Base-by-base conservation (phyloP, 2,797 vertebrate species). In the Momotus momota region DNA sequence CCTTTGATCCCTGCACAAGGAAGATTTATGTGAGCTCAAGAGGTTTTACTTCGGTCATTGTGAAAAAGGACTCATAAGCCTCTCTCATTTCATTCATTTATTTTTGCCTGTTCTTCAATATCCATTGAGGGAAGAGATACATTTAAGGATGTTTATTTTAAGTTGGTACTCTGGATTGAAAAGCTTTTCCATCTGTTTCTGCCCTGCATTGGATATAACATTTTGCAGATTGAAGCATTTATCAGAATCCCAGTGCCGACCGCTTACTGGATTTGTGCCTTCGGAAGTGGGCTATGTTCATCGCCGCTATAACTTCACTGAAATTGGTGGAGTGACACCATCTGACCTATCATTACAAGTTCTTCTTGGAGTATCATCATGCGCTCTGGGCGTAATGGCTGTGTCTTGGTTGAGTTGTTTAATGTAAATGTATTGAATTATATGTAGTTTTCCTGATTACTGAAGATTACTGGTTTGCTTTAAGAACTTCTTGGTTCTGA, bases 161-260 rank as follows among this genome's bases (percentile, higher is more conserved):
- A 94, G 67, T 96, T 92, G 91, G 62, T 95, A 65, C 75, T 93
- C 86, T 93, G 89, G 94, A 92, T 74, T 91, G 77, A 92, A 96
- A 96, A 94, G 88, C 86, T 93, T 92, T 96, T 94, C 94, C 95
- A 93, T 96, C 94, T 96, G 88, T 89, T 93, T 94, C 93, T 96
- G 86, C 88, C 83, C 81, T 92, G 65, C 73, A 61, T 62, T 90
- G 85, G 71, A 82, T 95, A 61, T 79, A 97, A 94, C 79, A 79
- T 93, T 93, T 97, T 96, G 90, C 94, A 97, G 93, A 95, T 96
- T 94, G 93, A 93, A 95, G 90, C 84, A 91, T 94, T 96, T 96
- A 90, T 93, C 93, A 88, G 92, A 91, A 96, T 92, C 90, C 88
- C 81, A 87, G 88, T 83, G 91, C 86, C 93, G 75, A 89, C 86